phyloP scores from a whole-genome alignment of 1,140 invertebrate species.

The Dendrolimus kikuchii region DNA sequence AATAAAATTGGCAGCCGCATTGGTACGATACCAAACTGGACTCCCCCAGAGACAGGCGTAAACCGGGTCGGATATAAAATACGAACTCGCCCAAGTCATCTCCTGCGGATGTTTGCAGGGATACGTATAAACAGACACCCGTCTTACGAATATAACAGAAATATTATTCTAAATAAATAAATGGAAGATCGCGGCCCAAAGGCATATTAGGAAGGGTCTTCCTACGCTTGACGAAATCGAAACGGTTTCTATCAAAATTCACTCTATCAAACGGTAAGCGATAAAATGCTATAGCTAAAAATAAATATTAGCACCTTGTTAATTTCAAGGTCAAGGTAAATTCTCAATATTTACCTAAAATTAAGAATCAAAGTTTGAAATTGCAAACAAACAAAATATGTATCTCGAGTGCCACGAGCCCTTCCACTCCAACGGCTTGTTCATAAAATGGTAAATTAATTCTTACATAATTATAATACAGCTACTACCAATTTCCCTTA shows the following conservation, averaged over 20 bases:
- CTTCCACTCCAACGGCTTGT: neutral
- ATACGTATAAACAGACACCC: constrained; percentile 16
- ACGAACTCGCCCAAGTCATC: constrained; percentile 34
- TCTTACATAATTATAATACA: constrained; percentile 13
- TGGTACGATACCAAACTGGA: constrained; percentile 20
- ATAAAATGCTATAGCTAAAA: too few relatives aligned
- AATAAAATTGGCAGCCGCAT: constrained; percentile 39
- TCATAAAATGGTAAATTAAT: constrained; percentile 6
- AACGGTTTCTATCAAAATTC: too few relatives aligned
- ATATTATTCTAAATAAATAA: constrained; percentile 5
- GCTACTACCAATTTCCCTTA: constrained; percentile 14
- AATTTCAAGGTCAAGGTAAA: too few relatives aligned
- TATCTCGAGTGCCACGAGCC: too few relatives aligned
- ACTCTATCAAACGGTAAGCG: too few relatives aligned
- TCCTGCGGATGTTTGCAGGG: constrained; percentile 31
- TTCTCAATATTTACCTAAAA: too few relatives aligned
- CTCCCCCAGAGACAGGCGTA: constrained; percentile 25
- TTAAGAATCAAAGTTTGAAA: too few relatives aligned
- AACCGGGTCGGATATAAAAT: constrained; percentile 36
- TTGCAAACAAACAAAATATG: too few relatives aligned
- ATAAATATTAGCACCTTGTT: too few relatives aligned
- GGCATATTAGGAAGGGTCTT: too few relatives aligned
- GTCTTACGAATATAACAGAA: constrained; percentile 1
- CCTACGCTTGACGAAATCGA: too few relatives aligned
- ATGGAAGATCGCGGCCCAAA: too few relatives aligned